Evolutionary conservation across 2,113 vertebrate genomes (phyloP).

Genomic region (Notarius lentiginosus): DNA sequence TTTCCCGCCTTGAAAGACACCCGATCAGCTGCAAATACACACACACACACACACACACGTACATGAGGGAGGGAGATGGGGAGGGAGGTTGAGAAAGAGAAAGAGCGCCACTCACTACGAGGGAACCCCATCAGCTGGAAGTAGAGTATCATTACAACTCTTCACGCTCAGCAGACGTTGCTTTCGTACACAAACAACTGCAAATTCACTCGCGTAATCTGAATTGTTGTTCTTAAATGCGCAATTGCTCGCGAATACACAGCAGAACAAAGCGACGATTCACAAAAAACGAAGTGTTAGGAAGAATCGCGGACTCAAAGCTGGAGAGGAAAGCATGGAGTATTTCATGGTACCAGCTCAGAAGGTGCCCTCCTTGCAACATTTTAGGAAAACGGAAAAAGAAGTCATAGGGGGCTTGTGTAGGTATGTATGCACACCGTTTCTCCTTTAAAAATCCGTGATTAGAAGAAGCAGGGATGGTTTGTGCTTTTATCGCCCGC

Average conservation of each 20-base stretch:
- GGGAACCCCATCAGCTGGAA: conserved; percentile 85
- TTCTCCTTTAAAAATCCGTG: conserved; percentile 9
- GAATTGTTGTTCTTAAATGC: conserved; percentile 34
- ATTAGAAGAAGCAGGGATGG: conserved; percentile 26
- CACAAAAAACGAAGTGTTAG: conserved; percentile 35
- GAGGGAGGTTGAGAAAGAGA: conserved; percentile 51
- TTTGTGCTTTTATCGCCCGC: conserved; percentile 55
- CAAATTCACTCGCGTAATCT: conserved; percentile 6
- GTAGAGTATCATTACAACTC: conserved; percentile 81
- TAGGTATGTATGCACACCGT: conserved; percentile 79
- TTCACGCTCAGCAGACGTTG: conserved; percentile 59
- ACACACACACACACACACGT: conserved; percentile 72
- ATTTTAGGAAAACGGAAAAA: conserved; percentile 97
- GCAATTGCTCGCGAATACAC: not conserved
- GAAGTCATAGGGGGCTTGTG: conserved; percentile 95
- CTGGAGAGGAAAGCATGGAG: conserved; percentile 86
- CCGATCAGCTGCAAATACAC: conserved; percentile 86
- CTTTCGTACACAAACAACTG: conserved; percentile 60
- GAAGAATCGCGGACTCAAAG: conserved; percentile 59
- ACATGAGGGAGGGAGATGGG: conserved; percentile 62
- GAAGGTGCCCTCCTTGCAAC: conserved; percentile 94
- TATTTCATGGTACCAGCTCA: conserved; percentile 97
- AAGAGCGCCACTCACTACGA: conserved; percentile 72
- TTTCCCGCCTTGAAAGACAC: conserved; percentile 97
- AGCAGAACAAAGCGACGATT: not conserved